Evolutionary conservation across 2,797 vertebrate genomes (phyloP), one percentile per base, ranked within the genome.

Genomic region (Esox lucius): DNA sequence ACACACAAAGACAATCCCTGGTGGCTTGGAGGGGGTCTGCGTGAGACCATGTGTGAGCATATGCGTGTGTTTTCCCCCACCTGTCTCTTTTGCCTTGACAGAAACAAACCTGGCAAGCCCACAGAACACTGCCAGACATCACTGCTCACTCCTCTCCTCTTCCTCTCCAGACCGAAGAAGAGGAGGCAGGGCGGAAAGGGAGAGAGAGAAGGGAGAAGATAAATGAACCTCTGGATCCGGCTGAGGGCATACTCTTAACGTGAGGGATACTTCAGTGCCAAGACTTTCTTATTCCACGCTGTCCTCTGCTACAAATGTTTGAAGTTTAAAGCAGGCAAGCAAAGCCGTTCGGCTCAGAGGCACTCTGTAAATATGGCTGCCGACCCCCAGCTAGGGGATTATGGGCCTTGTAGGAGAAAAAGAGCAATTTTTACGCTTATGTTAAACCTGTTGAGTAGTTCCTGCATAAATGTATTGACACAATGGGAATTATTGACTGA

Each of bases 81-180:
- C 72, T 74, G 72, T 61, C 66, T 70, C 59, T 75, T 70, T 74
- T 76, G 85, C 88, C 86, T 90, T 90, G 87, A 88, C 87, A 86
- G 80, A 84, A 84, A 84, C 77, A 80, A 83, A 85, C 85, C 85
- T 89, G 87, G 84, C 84, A 84, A 81, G 75, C 86, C 86, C 87
- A 87, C 87, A 86, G 81, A 83, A 89, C 88, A 91, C 88, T 90
- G 90, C 89, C 90, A 90, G 86, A 84, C 87, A 83, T 86, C 83
- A 85, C 86, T 83, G 86, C 86, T 82, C 76, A 85, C 83, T 62
- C 84, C 83, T 39, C 11, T n/a, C 35, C 51, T 77, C 76, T 70
- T 78, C 77, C 71, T 74, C 74, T 75, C 70, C 15, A 15, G 74
- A 74, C 78, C 84, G 75, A 82, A 71, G 22, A 24, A 51, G 51